phyloP scores from a whole-genome alignment of 2,888 invertebrate species.

The Litoditis marina region DNA sequence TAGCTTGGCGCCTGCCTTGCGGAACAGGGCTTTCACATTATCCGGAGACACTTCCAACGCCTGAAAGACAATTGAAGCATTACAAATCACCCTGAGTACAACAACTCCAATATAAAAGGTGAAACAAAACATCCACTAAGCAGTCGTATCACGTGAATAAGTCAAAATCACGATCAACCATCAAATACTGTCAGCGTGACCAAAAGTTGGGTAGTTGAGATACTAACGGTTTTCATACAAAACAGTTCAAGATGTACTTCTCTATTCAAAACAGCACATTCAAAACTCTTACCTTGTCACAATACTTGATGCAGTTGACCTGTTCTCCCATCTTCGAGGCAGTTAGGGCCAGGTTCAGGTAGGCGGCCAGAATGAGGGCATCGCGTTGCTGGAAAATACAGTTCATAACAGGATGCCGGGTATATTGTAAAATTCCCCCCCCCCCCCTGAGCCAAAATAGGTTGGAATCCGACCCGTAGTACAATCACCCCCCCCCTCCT shows the following conservation, averaged over 20 bases:
- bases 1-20: constrained; percentile 64
- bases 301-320: constrained; percentile 68
- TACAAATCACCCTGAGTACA: background rate
- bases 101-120: too few species aligned
- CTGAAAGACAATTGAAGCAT: constrained; percentile 8
- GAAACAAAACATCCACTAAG: too few species aligned
- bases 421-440: too few species aligned
- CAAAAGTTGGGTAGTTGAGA: too few species aligned
- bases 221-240: too few species aligned
- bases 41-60: constrained; percentile 71
- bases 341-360: constrained; percentile 50
- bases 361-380: constrained; percentile 45
- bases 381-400: constrained; percentile 25
- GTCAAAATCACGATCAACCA: too few species aligned
- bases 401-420: background rate
- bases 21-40: constrained; percentile 85
- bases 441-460: too few species aligned
- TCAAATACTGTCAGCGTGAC: too few species aligned
- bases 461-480: too few species aligned
- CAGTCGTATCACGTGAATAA: too few species aligned
- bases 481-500: too few species aligned
- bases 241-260: too few species aligned
- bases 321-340: constrained; percentile 62
- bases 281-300: constrained; percentile 70
- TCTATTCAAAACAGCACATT: background rate